A percentile compares a stretch with the other conserved stretches of the same genome.
Conservation (phyloP, 2,113 vertebrate genomes). For the Mohoua ochrocephala region DNA sequence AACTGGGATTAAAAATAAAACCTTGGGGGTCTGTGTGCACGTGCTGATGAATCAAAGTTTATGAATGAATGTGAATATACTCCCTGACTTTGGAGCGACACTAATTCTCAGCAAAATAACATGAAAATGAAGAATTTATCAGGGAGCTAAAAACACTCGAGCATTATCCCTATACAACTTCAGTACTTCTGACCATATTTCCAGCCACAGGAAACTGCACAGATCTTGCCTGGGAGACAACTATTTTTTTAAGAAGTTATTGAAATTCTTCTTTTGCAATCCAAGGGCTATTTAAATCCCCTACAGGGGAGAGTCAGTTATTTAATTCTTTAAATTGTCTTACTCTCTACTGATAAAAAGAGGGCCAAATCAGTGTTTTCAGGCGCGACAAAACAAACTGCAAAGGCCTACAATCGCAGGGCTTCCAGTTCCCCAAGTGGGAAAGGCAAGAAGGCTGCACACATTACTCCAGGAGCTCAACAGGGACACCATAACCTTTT, state of each 20-base stretch:
- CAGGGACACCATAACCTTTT: background rate
- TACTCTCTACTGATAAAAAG: background rate
- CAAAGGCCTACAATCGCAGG: background rate
- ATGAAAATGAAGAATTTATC: background rate
- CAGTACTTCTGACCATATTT: background rate
- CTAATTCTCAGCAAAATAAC: background rate
- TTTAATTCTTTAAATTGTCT: background rate
- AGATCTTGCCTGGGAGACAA: background rate
- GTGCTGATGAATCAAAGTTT: background rate
- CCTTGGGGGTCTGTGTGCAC: background rate
- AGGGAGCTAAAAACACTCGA: background rate
- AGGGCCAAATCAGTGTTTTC: background rate
- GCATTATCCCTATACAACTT: background rate
- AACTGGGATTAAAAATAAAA: constrained; percentile 13
- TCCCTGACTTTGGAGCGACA: background rate
- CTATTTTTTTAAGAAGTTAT: background rate
- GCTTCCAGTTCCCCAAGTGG: background rate
- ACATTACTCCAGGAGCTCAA: background rate
- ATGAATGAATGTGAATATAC: background rate
- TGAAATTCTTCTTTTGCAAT: background rate
- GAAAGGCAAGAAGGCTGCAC: background rate
- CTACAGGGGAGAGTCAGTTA: background rate
- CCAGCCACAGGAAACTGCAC: background rate
- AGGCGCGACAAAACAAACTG: background rate
- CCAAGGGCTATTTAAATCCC: background rate